Evolutionary conservation across 2,113 vertebrate genomes (phyloP).

Genomic region (Tupaia tana): DNA sequence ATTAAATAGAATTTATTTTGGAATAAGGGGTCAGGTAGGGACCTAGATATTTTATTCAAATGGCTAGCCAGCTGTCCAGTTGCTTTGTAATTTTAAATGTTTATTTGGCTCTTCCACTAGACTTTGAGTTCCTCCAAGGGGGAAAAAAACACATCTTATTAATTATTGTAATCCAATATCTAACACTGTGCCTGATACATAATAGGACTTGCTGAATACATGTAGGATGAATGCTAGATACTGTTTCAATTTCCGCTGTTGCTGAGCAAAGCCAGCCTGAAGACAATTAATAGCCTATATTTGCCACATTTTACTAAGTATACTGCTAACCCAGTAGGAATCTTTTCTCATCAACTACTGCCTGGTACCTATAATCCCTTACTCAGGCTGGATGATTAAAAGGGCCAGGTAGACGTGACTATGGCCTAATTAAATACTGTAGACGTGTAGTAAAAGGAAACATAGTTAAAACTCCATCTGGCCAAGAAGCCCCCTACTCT

Average conservation of each 20-base stretch:
- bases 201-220: constrained; percentile 16
- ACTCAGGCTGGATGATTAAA: constrained; percentile 59
- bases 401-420: not conserved
- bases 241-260: constrained; percentile 43
- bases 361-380: constrained; percentile 54
- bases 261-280: constrained; percentile 49
- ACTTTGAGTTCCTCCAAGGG: constrained; percentile 43
- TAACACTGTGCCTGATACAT: constrained; percentile 16
- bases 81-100: constrained; percentile 6
- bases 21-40: not conserved
- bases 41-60: constrained; percentile 52
- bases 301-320: constrained; percentile 48
- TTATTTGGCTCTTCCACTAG: constrained; percentile 25
- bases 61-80: not conserved
- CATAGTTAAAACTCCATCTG: constrained; percentile 63
- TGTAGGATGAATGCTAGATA: not conserved
- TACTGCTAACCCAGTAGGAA: constrained; percentile 34
- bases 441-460: constrained; percentile 16
- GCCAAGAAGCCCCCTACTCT: constrained; percentile 58
- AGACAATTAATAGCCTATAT: constrained; percentile 46
- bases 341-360: constrained; percentile 53
- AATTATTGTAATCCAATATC: constrained; percentile 1
- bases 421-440: constrained; percentile 66
- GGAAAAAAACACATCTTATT: constrained; percentile 38
- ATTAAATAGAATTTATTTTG: constrained; percentile 32